Base-by-base conservation (phyloP, 2,797 vertebrate species). In the Crenichthys baileyi region DNA sequence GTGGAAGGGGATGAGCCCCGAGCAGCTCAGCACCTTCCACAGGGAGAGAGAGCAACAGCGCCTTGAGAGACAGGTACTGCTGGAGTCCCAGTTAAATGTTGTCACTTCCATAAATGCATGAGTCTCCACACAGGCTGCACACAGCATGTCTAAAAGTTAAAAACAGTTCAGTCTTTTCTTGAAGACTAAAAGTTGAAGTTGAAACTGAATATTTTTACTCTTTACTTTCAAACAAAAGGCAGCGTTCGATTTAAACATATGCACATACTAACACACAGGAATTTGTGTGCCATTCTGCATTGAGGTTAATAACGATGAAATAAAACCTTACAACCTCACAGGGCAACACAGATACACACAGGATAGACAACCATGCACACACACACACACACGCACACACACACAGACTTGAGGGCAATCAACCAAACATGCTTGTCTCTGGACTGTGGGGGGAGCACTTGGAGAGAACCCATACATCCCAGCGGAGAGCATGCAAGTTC, bases 1-100 rank as follows among this genome's bases (percentile, higher is more conserved):
- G 78, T 96, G 96, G 96, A 96, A 92, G 76, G 96, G 96, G 72
- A 96, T 96, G 95, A 94, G 79, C 60, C 55, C 92, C 0, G 88
- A 92, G 51, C 93, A 96, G 84, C 91, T 93, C 72, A 84, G 73
- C 0, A 76, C 79, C 82, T 94, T 96, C 90, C 83, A 82, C 50
- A 92, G 61, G 75, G 90, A 95, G 73, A 92, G 91, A 83, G 89
- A 91, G 51, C 83, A 83, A 41, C 95, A 96, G 83, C 16, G 87
- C 31, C 76, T 82, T 8, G 85, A 95, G 73, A 93, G 55, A 91
- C 85, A 95, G 94, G 96, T 96, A 89, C 53, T 46, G 4, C 44
- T 63, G 1, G 39, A 80, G 39, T 72, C 68, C 24, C 67, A 1
- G 67, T 70, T 70, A 44, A 15, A n/a, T 68, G 39, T 24, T 68